phyloP scores from a whole-genome alignment of 2,888 invertebrate species.

The Limenitis arthemis region DNA sequence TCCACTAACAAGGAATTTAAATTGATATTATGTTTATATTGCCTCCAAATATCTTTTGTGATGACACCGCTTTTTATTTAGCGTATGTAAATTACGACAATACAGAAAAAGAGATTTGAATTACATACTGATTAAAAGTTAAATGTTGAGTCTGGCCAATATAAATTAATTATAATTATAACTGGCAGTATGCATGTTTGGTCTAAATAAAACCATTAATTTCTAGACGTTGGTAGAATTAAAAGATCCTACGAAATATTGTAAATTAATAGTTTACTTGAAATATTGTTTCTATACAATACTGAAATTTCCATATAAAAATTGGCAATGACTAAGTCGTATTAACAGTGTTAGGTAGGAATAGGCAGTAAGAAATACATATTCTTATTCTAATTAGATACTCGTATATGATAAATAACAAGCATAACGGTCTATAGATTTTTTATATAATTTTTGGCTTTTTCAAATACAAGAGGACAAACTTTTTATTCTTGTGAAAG shows the following conservation, averaged over 20 bases:
- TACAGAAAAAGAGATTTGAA: conserved; percentile 68
- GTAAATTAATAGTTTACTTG: no score
- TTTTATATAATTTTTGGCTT: conserved; percentile 30
- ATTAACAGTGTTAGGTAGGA: no score
- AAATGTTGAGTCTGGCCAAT: conserved; percentile 47
- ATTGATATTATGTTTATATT: conserved; percentile 73
- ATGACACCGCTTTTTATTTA: conserved; percentile 73
- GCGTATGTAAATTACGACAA: conserved; percentile 69
- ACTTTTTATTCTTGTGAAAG: not conserved
- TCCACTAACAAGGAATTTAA: conserved; percentile 73
- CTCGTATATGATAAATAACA: no score
- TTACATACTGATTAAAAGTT: conserved; percentile 61
- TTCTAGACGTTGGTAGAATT: no score
- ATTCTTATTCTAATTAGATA: no score
- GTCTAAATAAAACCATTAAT: not conserved
- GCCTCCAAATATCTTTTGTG: conserved; percentile 72
- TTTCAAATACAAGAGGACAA: conserved; percentile 11
- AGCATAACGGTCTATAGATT: conserved; percentile 32
- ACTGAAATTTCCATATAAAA: no score
- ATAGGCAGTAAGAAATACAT: no score
- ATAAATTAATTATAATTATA: conserved; percentile 11
- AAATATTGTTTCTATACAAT: no score
- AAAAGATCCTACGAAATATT: no score
- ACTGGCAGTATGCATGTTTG: not conserved
- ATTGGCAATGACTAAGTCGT: no score